Percentiles rank a stretch among this genome's conserved stretches.
Conservation (phyloP, 2,797 vertebrate species). For the Tragopan temminckii region DNA sequence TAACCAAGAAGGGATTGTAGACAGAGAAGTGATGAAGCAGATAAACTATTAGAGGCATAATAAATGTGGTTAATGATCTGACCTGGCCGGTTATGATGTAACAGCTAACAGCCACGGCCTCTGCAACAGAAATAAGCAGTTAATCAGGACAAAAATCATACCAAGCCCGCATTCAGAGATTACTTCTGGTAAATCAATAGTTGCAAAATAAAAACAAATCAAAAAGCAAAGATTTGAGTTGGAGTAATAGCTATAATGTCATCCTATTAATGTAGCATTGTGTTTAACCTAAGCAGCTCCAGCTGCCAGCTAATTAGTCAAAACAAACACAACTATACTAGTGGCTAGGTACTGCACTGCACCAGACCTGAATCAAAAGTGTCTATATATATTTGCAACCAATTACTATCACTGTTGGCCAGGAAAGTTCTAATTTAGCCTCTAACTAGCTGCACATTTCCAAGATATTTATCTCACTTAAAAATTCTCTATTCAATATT, state of each 20-base stretch:
- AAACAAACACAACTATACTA: neutral
- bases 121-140: neutral
- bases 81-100: neutral
- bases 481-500: neutral
- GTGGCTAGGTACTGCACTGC: neutral
- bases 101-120: neutral
- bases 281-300: neutral
- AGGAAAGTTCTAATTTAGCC: neutral
- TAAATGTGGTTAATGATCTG: slow-evolving; percentile 3
- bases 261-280: neutral
- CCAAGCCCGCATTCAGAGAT: neutral
- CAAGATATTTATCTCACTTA: neutral
- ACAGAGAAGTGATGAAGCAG: neutral
- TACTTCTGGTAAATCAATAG: neutral
- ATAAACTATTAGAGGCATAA: neutral
- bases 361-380: neutral
- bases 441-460: neutral
- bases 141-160: neutral
- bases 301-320: neutral
- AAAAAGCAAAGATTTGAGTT: neutral
- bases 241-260: neutral
- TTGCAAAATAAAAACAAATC: neutral
- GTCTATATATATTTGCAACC: neutral
- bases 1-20: neutral
- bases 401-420: neutral